Conservation (phyloP, 2,888 invertebrate species). For the Fissipunctia ypsillon region DNA sequence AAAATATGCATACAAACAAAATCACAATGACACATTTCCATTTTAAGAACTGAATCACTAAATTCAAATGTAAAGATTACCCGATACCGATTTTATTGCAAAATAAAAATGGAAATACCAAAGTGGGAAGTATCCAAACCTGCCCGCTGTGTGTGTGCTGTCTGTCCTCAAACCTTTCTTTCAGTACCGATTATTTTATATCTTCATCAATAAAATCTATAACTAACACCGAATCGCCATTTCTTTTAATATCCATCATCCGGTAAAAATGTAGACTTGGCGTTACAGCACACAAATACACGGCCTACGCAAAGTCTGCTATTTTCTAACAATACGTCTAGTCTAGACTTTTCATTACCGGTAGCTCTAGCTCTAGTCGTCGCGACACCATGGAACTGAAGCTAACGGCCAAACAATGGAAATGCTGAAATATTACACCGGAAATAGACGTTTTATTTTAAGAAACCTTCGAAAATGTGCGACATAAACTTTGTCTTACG, state of each 20-base stretch:
- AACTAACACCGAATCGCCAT: not conserved
- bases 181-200: not conserved
- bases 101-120: not conserved
- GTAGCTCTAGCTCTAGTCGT: constrained; percentile 34
- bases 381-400: constrained; percentile 45
- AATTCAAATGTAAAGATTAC: constrained; percentile 1
- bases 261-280: constrained; percentile 16
- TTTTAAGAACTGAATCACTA: constrained; percentile 7
- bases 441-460: constrained; percentile 55
- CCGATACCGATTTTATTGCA: not conserved
- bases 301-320: constrained; percentile 40
- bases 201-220: not conserved
- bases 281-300: constrained; percentile 18
- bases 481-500: constrained; percentile 17
- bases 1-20: not conserved
- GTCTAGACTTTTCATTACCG: constrained; percentile 76
- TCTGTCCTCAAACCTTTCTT: not conserved
- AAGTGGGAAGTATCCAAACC: not conserved
- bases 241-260: constrained; percentile 22
- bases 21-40: constrained; percentile 6
- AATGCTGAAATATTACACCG: constrained; percentile 56
- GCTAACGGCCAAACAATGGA: constrained; percentile 41
- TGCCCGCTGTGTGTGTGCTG: no score
- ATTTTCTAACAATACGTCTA: constrained; percentile 77
- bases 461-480: constrained; percentile 39